Evolutionary conservation across 2,113 vertebrate genomes (phyloP).

Genomic region (Oreotrochilus melanogaster): DNA sequence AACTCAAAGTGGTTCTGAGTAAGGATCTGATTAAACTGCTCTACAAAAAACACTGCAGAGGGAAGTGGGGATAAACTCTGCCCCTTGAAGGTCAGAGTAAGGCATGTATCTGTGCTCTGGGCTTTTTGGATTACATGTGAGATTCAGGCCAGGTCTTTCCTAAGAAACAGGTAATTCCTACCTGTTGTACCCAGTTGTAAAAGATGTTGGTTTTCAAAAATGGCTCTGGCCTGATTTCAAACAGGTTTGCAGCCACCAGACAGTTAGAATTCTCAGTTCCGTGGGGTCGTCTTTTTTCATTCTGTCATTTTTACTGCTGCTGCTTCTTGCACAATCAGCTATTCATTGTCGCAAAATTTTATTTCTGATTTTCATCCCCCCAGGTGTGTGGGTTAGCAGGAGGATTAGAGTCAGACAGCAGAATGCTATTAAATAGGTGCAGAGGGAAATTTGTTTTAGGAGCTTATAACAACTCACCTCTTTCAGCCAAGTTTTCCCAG

Average conservation of each 20-base stretch:
- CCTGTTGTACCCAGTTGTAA: neutral
- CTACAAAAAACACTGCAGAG: neutral
- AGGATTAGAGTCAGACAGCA: neutral
- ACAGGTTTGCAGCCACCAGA: neutral
- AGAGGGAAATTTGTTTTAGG: neutral
- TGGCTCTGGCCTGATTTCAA: neutral
- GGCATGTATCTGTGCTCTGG: neutral
- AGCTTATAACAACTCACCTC: neutral
- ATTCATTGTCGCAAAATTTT: slow-evolving; percentile 28
- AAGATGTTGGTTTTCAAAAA: neutral
- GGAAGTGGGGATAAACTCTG: neutral
- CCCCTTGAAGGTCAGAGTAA: neutral
- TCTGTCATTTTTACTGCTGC: neutral
- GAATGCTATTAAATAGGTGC: neutral
- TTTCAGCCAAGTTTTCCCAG: neutral
- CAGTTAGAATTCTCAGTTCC: neutral
- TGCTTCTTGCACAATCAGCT: slow-evolving; percentile 27
- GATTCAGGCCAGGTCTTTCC: neutral
- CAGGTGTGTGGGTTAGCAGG: neutral
- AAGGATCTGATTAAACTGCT: slow-evolving; percentile 5
- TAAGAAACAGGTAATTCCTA: neutral
- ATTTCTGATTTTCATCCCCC: neutral
- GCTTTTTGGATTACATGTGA: neutral
- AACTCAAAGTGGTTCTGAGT: neutral
- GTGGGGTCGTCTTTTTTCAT: neutral